Percentiles rank a stretch among this genome's conserved stretches.
These are phyloP conservation scores for Tribolium castaneum DNA, from an alignment of 1,140 invertebrate species.

Conservation along the genomic window DNA sequence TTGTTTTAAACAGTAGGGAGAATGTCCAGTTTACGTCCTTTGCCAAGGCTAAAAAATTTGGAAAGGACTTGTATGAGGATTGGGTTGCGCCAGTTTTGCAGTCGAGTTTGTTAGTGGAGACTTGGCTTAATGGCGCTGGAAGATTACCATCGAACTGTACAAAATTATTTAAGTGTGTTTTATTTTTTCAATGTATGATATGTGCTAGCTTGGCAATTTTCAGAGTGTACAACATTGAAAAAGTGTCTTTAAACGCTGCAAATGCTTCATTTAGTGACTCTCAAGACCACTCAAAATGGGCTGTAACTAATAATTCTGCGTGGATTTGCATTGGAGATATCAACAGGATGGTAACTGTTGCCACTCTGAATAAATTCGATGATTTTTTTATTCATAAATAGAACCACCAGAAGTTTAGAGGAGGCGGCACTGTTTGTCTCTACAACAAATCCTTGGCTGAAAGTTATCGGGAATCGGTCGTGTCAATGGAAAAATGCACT, in stretches of 20 bases:
- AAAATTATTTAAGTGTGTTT: slow-evolving; percentile 66
- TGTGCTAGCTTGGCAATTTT: slow-evolving; percentile 52
- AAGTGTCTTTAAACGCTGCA: slow-evolving; percentile 67
- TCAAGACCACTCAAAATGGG: slow-evolving; percentile 94
- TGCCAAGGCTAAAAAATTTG: slow-evolving; percentile 81
- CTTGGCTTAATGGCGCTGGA: slow-evolving; percentile 87
- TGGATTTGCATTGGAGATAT: slow-evolving; percentile 95
- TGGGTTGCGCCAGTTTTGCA: slow-evolving; percentile 80
- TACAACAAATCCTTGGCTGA: slow-evolving; percentile 50
- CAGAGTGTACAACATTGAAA: slow-evolving; percentile 77
- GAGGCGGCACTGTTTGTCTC: slow-evolving; percentile 84
- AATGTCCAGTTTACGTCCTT: slow-evolving; percentile 78
- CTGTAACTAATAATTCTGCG: slow-evolving; percentile 70
- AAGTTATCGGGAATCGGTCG: slow-evolving; percentile 46
- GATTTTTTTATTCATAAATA: slow-evolving; percentile 62
- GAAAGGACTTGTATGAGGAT: slow-evolving; percentile 87
- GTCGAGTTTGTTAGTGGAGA: slow-evolving; percentile 81
- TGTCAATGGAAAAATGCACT: slow-evolving; percentile 41
- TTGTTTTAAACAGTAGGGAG: slow-evolving; percentile 65
- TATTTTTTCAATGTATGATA: slow-evolving; percentile 23
- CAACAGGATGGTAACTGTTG: slow-evolving; percentile 81
- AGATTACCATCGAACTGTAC: slow-evolving; percentile 78
- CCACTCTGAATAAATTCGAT: slow-evolving; percentile 9
- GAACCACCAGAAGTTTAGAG: slow-evolving; percentile 79
- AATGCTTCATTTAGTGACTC: slow-evolving; percentile 77